Base-by-base conservation (phyloP, 2,797 vertebrate genomes). In the Protonibea diacanthus region DNA sequence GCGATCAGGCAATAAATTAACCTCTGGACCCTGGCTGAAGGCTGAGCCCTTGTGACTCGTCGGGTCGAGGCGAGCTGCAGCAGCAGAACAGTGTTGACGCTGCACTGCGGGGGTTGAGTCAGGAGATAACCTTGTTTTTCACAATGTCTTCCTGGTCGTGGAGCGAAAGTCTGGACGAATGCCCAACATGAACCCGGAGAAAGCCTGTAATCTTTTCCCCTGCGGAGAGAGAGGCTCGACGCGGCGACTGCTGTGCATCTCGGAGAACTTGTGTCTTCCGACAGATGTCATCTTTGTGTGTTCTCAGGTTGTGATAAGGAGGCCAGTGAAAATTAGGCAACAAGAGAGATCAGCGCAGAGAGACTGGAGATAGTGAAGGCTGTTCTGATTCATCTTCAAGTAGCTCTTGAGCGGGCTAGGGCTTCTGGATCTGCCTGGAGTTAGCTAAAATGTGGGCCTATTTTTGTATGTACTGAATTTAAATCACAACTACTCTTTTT, bases 121-220 rank as follows among this genome's bases (percentile, higher is more conserved):
- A 90, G 86, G 78, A 87, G 90, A 93, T 91, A 91, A 93, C 91
- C 92, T 90, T 91, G 84, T 92, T 93, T 93, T 93, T 85, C 79
- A 74, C 84, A 66, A 48, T 38, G 84, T 84, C 86, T 88, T 84
- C 80, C 85, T 73, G 82, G 69, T 77, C 4, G 5, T 11, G 53
- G 66, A 85, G 70, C 3, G 48, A 61, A 38, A 74, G 74, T 74
- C 72, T 86, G 86, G 83, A 84, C 4, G 48, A 64, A 21, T 18
- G 82, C 71, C 80, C 79, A 47, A 77, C 52, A 6, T 17, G 55
- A 73, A 57, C 69, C 2, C 58, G 57, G 65, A 52, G 52, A 71
- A 51, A 73, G 57, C 56, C 74, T 40, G 58, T 65, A 76, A 82
- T 80, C 75, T 69, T 63, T 58, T 49, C 52, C 23, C 79, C 42